phyloP scores from a whole-genome alignment of 1,140 invertebrate genomes.

The Cephus cinctus region DNA sequence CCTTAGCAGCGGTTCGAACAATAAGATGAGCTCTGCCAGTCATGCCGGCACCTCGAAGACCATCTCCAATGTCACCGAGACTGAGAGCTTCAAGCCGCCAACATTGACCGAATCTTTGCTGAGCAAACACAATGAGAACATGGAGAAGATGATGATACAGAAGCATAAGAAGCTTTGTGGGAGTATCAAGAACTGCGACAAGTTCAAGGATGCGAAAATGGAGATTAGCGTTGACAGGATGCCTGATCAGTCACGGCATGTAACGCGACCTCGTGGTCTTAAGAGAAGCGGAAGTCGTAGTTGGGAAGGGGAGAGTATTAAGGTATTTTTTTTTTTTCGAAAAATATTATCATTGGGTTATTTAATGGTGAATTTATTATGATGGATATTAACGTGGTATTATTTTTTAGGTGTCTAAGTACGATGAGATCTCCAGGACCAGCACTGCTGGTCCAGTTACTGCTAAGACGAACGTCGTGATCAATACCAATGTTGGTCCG shows the following conservation, averaged over 20 bases:
- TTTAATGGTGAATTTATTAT: background rate
- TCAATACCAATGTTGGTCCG: slow-evolving; percentile 24
- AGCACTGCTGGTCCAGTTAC: slow-evolving; percentile 16
- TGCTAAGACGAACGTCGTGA: slow-evolving; percentile 15
- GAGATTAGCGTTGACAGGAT: slow-evolving; percentile 35
- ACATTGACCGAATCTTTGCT: slow-evolving; percentile 68
- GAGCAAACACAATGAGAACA: slow-evolving; percentile 71
- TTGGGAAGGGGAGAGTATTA: slow-evolving; percentile 32
- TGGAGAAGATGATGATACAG: slow-evolving; percentile 75
- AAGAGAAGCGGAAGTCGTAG: slow-evolving; percentile 40
- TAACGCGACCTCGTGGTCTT: slow-evolving; percentile 20
- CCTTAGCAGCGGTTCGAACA: slow-evolving; percentile 56
- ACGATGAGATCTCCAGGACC: slow-evolving; percentile 23
- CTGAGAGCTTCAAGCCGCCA: slow-evolving; percentile 51
- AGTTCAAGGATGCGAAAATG: slow-evolving; percentile 44
- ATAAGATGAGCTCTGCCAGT: slow-evolving; percentile 42
- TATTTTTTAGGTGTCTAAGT: slow-evolving; percentile 27
- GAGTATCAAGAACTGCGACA: slow-evolving; percentile 53
- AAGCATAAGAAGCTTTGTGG: slow-evolving; percentile 65
- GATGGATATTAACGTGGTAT: background rate
- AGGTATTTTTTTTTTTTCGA: slow-evolving; percentile 23
- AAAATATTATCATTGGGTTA: background rate
- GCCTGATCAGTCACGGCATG: background rate
- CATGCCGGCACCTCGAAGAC: slow-evolving; percentile 31
- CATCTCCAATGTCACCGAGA: slow-evolving; percentile 25